These are phyloP conservation scores for Thamnaconus septentrionalis DNA, from an alignment of 2,113 vertebrate genomes.

Conservation along the genomic window DNA sequence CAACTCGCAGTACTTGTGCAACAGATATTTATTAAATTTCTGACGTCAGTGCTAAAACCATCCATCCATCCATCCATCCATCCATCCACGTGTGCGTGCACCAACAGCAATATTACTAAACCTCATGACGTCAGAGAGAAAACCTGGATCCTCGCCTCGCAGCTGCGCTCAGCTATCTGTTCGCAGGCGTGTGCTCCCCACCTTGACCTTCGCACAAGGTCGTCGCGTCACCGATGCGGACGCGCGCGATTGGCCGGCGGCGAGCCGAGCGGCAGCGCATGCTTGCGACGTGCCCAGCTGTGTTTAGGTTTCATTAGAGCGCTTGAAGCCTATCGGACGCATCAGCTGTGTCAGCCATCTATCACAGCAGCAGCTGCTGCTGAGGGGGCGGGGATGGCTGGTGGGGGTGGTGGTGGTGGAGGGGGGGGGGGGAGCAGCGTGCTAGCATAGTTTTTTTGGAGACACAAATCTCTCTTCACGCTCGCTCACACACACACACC, in stretches of 20 bases:
- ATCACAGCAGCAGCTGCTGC: conserved; percentile 58
- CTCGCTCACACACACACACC: conserved; percentile 2
- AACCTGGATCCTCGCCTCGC: conserved; percentile 39
- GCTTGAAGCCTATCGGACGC: conserved; percentile 38
- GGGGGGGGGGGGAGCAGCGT: too few species aligned
- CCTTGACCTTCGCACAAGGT: conserved; percentile 42
- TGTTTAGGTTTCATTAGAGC: conserved; percentile 64
- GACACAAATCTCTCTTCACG: conserved; percentile 18
- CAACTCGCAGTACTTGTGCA: too few species aligned
- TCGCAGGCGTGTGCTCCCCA: background rate
- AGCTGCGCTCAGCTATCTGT: conserved; percentile 47
- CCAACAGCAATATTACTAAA: background rate
- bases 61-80: too few species aligned
- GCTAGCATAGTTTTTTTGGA: too few species aligned
- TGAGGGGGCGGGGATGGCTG: too few species aligned
- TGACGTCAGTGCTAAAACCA: too few species aligned
- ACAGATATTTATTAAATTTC: too few species aligned
- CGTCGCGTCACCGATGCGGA: conserved; percentile 20
- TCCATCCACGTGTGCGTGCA: too few species aligned
- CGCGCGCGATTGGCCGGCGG: conserved; percentile 40
- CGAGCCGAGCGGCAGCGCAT: conserved; percentile 23
- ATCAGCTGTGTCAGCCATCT: conserved; percentile 59
- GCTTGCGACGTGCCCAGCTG: conserved; percentile 56
- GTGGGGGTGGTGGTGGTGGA: too few species aligned
- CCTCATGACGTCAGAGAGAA: conserved; percentile 36